phyloP scores from a whole-genome alignment of 2,113 vertebrate species.

The Mionectes macconnelli region DNA sequence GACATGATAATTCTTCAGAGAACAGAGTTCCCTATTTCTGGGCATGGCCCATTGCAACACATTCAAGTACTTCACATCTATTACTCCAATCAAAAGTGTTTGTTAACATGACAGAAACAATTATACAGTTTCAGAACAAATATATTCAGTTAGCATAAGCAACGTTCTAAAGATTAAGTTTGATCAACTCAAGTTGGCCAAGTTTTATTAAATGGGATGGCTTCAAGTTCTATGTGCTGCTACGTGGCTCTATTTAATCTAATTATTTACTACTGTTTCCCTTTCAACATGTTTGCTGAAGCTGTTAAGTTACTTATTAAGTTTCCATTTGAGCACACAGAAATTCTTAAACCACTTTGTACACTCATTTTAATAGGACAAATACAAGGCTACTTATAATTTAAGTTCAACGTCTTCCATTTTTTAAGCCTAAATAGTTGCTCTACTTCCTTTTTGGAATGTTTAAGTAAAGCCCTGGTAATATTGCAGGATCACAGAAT shows the following conservation, averaged over 20 bases:
- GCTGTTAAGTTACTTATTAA: constrained; percentile 6
- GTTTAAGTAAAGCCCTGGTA: neutral
- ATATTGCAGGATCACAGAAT: neutral
- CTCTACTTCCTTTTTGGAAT: neutral
- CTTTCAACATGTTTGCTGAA: neutral
- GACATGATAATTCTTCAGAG: neutral
- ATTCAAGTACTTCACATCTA: neutral
- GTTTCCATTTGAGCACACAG: neutral
- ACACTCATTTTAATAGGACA: neutral
- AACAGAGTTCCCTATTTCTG: neutral
- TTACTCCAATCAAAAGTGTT: neutral
- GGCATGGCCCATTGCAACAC: neutral
- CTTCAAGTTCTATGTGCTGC: neutral
- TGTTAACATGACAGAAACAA: neutral
- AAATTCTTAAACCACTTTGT: neutral
- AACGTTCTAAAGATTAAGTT: neutral
- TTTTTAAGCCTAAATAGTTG: neutral
- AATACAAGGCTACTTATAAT: neutral
- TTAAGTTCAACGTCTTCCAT: neutral
- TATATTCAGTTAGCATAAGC: neutral
- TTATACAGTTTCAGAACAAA: neutral
- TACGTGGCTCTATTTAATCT: neutral
- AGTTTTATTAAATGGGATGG: neutral
- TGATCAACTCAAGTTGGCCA: neutral
- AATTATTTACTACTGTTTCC: neutral